phyloP scores from a whole-genome alignment of 1,140 invertebrate species.

The Galendromus occidentalis region DNA sequence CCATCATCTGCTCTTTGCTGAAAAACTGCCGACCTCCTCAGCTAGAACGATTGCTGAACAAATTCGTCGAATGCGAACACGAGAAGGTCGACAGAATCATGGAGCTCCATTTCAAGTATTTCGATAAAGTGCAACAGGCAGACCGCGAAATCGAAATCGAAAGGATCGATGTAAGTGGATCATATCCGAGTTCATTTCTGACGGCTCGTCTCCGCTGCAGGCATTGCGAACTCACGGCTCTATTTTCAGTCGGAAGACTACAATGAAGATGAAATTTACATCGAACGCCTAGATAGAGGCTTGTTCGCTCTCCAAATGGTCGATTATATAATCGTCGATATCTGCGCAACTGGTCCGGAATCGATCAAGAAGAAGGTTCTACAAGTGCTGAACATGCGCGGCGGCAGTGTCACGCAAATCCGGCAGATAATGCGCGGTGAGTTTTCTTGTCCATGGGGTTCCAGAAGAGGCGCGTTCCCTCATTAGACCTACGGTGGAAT shows the following conservation, averaged over 20 bases:
- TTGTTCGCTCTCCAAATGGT: conserved; percentile 87
- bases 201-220: conserved; percentile 17
- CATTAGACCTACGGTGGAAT: conserved; percentile 17
- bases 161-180: conserved; percentile 26
- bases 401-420: conserved; percentile 81
- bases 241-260: conserved; percentile 28
- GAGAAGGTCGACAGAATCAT: conserved; percentile 92
- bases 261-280: conserved; percentile 59
- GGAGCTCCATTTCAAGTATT: conserved; percentile 92
- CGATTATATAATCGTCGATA: conserved; percentile 84
- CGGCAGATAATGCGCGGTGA: conserved; percentile 75
- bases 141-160: conserved; percentile 50
- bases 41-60: conserved; percentile 65
- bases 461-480: background rate
- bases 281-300: conserved; percentile 70
- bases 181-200: conserved; percentile 14
- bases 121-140: conserved; percentile 72
- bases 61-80: conserved; percentile 95
- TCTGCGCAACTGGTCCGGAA: conserved; percentile 44
- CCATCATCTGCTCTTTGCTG: conserved; percentile 80
- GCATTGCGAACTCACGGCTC: conserved; percentile 12
- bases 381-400: conserved; percentile 65
- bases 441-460: conserved; percentile 3
- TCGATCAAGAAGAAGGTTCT: conserved; percentile 57
- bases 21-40: conserved; percentile 75